Conservation (phyloP, 2,888 invertebrate genomes). For the Neocrepidodera transversa region DNA sequence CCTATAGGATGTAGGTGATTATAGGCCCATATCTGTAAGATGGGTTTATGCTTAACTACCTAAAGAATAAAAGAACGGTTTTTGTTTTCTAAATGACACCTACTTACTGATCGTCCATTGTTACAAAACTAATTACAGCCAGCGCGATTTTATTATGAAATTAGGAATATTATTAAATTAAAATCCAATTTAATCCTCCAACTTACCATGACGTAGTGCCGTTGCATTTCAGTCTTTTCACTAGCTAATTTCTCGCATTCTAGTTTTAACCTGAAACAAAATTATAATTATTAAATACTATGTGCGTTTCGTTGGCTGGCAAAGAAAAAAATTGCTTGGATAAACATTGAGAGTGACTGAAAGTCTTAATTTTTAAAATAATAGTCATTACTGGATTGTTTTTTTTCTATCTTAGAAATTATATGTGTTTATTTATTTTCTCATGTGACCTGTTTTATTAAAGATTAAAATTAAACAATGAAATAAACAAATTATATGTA, state of each 20-base stretch:
- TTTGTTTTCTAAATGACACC: neutral
- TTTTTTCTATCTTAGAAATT: neutral
- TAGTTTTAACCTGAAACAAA: slow-evolving; percentile 75
- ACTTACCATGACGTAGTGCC: slow-evolving; percentile 88
- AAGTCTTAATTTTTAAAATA: slow-evolving; percentile 1
- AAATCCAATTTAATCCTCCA: slow-evolving; percentile 18
- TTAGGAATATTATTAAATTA: slow-evolving; percentile 1
- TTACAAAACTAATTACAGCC: neutral
- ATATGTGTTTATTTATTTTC: neutral
- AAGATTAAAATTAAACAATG: neutral
- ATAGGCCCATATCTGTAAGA: too few relatives aligned
- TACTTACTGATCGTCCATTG: neutral
- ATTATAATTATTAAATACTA: slow-evolving; percentile 39
- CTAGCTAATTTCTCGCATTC: slow-evolving; percentile 86
- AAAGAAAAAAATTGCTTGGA: slow-evolving; percentile 8
- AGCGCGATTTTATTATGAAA: slow-evolving; percentile 5
- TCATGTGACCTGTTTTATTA: neutral
- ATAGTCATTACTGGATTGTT: neutral
- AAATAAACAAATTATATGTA: too few relatives aligned
- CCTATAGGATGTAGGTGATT: too few relatives aligned
- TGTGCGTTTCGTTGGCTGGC: slow-evolving; percentile 6
- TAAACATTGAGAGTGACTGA: neutral
- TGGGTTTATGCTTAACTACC: too few relatives aligned
- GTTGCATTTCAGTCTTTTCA: slow-evolving; percentile 88
- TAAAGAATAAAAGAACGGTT: neutral